A percentile compares a stretch with the other conserved stretches of the same genome.
Conservation (phyloP, 2,888 invertebrate species). For the Cheilosia scutellata region DNA sequence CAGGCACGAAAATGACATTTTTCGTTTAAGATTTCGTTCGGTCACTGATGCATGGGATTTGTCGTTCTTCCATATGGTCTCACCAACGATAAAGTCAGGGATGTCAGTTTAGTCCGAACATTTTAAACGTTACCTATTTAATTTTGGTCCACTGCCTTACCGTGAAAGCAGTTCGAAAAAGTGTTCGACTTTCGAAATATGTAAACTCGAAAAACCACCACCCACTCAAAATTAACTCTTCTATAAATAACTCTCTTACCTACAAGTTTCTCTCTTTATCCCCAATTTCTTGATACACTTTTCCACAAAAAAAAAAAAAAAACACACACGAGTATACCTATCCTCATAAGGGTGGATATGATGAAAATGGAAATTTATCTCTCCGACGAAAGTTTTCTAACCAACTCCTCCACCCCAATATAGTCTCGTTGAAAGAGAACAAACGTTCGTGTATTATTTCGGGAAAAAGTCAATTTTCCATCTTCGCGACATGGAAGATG, state of each 20-base stretch:
- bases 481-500: conserved; percentile 79
- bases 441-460: conserved; percentile 68
- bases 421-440: conserved; percentile 68
- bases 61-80: too few relatives aligned
- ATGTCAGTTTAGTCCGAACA: too few relatives aligned
- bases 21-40: too few relatives aligned
- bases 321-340: conserved; percentile 8
- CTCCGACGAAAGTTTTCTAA: conserved; percentile 66
- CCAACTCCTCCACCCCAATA: conserved; percentile 70
- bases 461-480: conserved; percentile 79
- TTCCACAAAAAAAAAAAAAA: conserved; percentile 22
- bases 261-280: conserved; percentile 10
- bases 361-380: conserved; percentile 63
- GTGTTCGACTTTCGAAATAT: neutral
- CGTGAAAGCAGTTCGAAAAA: conserved; percentile 19
- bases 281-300: conserved; percentile 47
- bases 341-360: conserved; percentile 56
- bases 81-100: too few relatives aligned
- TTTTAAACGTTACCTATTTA: neutral
- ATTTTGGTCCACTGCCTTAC: conserved; percentile 28
- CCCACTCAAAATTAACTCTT: conserved; percentile 65
- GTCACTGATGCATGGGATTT: too few relatives aligned
- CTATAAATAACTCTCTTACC: conserved; percentile 10
- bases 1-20: too few relatives aligned
- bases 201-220: conserved; percentile 29